Conservation (phyloP, 2,797 vertebrate species). For the Vultur gryphus region DNA sequence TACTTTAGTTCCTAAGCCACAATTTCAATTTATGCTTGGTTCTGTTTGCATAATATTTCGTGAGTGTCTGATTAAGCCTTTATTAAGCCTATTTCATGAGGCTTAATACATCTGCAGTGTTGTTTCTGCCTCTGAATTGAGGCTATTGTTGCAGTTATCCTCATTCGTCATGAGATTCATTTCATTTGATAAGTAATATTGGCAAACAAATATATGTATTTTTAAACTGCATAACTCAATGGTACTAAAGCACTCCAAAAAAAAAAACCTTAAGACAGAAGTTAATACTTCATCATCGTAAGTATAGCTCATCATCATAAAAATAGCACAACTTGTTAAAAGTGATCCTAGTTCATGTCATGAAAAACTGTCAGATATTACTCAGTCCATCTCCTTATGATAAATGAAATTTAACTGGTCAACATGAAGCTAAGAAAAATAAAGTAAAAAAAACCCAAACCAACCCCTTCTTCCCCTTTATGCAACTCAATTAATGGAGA, state of each 20-base stretch:
- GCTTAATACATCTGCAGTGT: background rate
- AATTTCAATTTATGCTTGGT: background rate
- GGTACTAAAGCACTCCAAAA: background rate
- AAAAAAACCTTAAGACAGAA: background rate
- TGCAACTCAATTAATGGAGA: background rate
- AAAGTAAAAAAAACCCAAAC: background rate
- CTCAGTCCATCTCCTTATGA: background rate
- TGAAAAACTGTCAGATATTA: background rate
- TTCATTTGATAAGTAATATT: background rate
- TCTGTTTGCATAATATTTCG: constrained; percentile 14
- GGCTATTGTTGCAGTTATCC: background rate
- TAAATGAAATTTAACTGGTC: background rate
- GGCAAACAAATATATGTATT: background rate
- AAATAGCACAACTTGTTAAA: background rate
- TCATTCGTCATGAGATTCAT: background rate
- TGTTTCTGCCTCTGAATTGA: background rate
- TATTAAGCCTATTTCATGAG: constrained; percentile 16
- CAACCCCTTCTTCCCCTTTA: background rate
- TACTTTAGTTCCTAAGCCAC: background rate
- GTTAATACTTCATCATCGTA: background rate
- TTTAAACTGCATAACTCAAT: background rate
- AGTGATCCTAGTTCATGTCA: background rate
- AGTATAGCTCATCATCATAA: background rate
- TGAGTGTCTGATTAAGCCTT: background rate
- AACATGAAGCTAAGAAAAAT: background rate